Conservation (phyloP, 2,797 vertebrate genomes). For the Graptemys geographica region DNA sequence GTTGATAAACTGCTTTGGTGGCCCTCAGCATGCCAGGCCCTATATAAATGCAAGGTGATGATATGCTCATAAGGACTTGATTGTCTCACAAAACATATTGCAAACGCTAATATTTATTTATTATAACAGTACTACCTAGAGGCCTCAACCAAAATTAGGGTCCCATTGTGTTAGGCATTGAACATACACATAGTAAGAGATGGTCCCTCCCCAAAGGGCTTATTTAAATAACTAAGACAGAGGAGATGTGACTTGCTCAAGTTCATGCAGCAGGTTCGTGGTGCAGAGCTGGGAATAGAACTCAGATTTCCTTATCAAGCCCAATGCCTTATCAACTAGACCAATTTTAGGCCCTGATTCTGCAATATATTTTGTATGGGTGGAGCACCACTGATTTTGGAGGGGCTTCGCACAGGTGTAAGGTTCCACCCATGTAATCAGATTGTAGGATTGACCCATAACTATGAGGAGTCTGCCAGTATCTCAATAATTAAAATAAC, state of each 20-base stretch:
- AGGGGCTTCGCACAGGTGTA: not conserved
- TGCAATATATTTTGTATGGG: rapidly evolving
- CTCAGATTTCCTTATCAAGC: rapidly evolving
- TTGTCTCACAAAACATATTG: slow-evolving; percentile 51
- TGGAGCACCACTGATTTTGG: not conserved
- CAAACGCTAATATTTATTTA: slow-evolving; percentile 62
- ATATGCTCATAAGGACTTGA: slow-evolving; percentile 21
- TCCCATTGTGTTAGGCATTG: slow-evolving; percentile 1
- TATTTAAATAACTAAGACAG: not conserved
- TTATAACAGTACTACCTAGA: slow-evolving; percentile 50
- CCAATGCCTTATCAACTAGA: not conserved
- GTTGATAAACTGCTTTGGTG: slow-evolving; percentile 1
- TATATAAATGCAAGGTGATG: slow-evolving; percentile 17
- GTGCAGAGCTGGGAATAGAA: not conserved
- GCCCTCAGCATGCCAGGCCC: slow-evolving; percentile 55
- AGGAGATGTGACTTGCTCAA: not conserved
- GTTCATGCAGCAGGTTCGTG: not conserved
- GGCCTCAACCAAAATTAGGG: slow-evolving; percentile 34
- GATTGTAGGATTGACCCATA: not conserved
- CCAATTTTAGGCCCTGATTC: not conserved
- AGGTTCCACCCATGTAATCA: not conserved
- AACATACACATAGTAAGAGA: not conserved
- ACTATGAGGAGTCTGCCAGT: rapidly evolving
- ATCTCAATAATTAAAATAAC: not conserved
- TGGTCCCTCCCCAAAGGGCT: not conserved